Conservation (phyloP, 1,140 invertebrate species). For the Linepithema humile region DNA sequence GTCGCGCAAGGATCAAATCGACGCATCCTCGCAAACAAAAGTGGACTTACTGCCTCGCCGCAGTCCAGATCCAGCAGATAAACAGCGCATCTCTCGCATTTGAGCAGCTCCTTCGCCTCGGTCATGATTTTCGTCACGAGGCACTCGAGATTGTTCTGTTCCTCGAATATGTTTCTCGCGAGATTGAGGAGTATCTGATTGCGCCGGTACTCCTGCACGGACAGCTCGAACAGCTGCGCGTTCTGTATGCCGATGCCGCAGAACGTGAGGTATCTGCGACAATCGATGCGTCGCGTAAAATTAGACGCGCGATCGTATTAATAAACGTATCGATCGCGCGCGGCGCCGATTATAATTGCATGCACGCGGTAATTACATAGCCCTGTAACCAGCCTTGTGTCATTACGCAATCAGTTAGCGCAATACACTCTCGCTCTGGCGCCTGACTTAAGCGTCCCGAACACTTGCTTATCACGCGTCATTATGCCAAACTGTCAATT, state of each 20-base stretch:
- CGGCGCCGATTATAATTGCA: slow-evolving; percentile 54
- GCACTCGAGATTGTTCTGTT: slow-evolving; percentile 95
- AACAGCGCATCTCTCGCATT: slow-evolving; percentile 96
- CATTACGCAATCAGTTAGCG: slow-evolving; percentile 43
- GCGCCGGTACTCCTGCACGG: slow-evolving; percentile 95
- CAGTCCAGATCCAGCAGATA: slow-evolving; percentile 94
- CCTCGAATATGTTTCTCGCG: slow-evolving; percentile 82
- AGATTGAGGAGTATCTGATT: slow-evolving; percentile 90
- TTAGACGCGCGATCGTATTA: slow-evolving; percentile 46
- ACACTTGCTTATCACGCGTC: neutral
- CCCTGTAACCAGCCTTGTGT: slow-evolving; percentile 34
- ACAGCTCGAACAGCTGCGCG: slow-evolving; percentile 97
- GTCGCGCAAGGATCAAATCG: neutral
- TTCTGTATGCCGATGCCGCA: slow-evolving; percentile 99
- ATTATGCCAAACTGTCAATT: neutral
- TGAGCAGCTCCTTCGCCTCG: slow-evolving; percentile 95
- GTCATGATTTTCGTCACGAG: slow-evolving; percentile 98
- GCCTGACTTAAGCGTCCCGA: neutral
- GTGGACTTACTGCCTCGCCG: slow-evolving; percentile 91
- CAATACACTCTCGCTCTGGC: neutral
- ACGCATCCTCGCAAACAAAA: neutral
- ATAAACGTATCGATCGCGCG: slow-evolving; percentile 49
- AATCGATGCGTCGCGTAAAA: slow-evolving; percentile 61
- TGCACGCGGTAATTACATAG: slow-evolving; percentile 13
- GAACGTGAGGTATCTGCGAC: slow-evolving; percentile 94